Evolutionary conservation across 1,140 invertebrate species (phyloP), one percentile per base, ranked within the genome.

Genomic region (Mesaphorura yosii): DNA sequence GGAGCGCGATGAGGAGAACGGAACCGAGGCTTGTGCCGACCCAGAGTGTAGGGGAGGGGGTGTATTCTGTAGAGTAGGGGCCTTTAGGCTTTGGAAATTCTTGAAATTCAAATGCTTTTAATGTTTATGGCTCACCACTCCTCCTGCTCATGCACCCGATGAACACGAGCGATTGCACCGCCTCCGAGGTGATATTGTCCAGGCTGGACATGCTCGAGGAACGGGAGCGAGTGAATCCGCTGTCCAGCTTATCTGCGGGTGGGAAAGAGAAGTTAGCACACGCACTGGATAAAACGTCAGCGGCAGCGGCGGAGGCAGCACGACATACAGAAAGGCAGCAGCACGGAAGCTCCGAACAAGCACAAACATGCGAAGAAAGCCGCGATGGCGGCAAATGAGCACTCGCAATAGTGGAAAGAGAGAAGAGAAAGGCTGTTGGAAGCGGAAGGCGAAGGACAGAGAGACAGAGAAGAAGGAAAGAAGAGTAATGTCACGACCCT

Each of bases 171-270:
- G 87, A 94, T 74, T 91, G 89, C 67, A 98, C 86, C 68, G 90
- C 86, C 78, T 97, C 93, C 64, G 85, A 85, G 64, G 82, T 84
- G 71, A 94, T 92, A 76, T 92, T 94, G 73, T 96, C 93, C 67
- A 96, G 76, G 72, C 90, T 95, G 60, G 89, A 93, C 82, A 94
- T 93, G 73, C 88, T 92, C 68, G 89, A 94, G 70, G 89, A 93
- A 66, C 91, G 80, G 64, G 91, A 95, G 69, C 90, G 79, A 66
- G 90, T 91, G 75, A 95, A 95, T 64, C 87, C 88, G 69, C 82
- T 89, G 75, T 95, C 91, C 75, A 89, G 78, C 78, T 93, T 93
- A 76, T 96, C 91, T 94, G 78, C n/a, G 41, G 47, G 55, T 59
- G 37, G 64, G 53, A 66, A 51, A 63, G 26, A 63, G 52, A 63